Evolutionary conservation across 2,113 vertebrate species (phyloP), one percentile per base, ranked within the genome.

Genomic region (Mus spicilegus): DNA sequence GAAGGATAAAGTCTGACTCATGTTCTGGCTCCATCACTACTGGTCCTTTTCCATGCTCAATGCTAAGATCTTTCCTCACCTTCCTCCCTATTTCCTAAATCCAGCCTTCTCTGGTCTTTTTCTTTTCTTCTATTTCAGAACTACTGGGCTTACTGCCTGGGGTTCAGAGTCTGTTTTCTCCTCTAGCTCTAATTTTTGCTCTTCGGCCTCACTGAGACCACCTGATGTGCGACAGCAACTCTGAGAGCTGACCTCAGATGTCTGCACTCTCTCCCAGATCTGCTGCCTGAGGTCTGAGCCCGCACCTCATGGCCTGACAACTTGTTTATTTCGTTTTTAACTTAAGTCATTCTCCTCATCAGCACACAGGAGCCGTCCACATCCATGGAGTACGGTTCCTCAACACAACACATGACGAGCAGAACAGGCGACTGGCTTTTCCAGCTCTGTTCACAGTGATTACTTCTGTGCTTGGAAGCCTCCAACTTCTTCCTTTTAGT

Each of bases 141-240:
- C 61, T 49, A 49, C 76, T 26, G 20, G 54, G 89, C 33, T 20
- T 17, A 1, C 82, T 87, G 56, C 67, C 76, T 96, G 92, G 95
- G 87, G 87, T 81, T 78, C 67, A 73, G 72, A 93, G 54, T 93
- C 77, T 39, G 42, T 77, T 92, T 42, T 73, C 58, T 36, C 11
- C 42, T 81, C 42, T 63, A 89, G 8, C 33, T 86, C 39, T 58
- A 58, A 56, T 77, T 78, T 36, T 13, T 77, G 76, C 19, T 7
- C 16, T 51, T 46, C 54, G 26, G 30, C 51, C 28, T 87, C 30
- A 13, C 19, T 39, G 56, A 81, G 51, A 6, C 16, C 19, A 9
- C 51, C 30, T 19, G 9, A 22, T 33, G 26, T 77, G 33, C 2
- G 33, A 61, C 17, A 20, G 8, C 54, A 36, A 1, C 19, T 24